Conservation (phyloP, 2,888 invertebrate genomes). For the Balanococcus diminutus region DNA sequence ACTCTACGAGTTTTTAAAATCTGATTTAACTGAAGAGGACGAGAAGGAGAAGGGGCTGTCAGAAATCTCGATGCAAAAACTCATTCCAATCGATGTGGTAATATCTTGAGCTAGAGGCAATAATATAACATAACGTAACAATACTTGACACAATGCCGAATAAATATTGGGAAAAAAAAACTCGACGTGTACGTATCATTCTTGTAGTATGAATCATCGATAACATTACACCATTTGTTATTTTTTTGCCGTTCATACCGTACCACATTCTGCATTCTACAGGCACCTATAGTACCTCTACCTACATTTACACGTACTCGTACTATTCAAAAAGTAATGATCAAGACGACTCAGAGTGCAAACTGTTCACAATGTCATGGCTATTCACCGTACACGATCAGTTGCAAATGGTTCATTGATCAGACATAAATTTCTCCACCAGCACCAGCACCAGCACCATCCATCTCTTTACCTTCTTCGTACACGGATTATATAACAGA, state of each 20-base stretch:
- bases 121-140: neutral
- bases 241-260: neutral
- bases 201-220: neutral
- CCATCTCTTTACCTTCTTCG: too few relatives aligned
- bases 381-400: neutral
- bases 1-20: too few relatives aligned
- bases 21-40: too few relatives aligned
- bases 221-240: neutral
- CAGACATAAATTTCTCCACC: neutral
- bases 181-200: neutral
- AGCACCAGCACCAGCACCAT: too few relatives aligned
- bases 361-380: neutral
- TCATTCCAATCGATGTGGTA: neutral
- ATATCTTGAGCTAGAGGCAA: neutral
- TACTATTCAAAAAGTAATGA: neutral
- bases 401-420: neutral
- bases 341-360: neutral
- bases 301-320: neutral
- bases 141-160: constrained; percentile 8
- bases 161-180: neutral
- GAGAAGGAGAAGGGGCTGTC: neutral
- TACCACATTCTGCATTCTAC: neutral
- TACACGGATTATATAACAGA: neutral
- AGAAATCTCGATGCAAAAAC: neutral
- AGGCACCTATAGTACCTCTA: neutral